phyloP scores from a whole-genome alignment of 2,797 vertebrate genomes.

The Rhabdomys pumilio region DNA sequence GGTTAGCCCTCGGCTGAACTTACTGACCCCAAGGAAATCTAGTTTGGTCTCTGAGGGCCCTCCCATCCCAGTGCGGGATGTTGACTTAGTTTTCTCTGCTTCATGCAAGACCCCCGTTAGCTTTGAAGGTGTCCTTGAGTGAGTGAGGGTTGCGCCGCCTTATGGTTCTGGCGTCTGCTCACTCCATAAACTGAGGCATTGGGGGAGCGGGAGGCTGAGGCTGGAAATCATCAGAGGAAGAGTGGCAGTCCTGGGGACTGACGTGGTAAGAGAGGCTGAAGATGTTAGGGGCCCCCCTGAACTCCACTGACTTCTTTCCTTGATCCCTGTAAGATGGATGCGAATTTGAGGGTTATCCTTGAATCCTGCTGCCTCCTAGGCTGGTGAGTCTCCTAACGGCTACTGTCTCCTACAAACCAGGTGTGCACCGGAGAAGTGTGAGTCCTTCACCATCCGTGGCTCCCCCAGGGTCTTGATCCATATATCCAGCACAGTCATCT shows the following conservation, averaged over 20 bases:
- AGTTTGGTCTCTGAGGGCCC: background rate
- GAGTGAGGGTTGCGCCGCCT: rapidly evolving
- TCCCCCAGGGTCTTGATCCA: background rate
- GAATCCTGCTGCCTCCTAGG: rapidly evolving
- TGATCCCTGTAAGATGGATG: rapidly evolving
- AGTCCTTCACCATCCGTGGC: slow-evolving; percentile 28
- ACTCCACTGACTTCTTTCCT: background rate
- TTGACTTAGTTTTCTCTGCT: background rate
- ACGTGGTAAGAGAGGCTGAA: background rate
- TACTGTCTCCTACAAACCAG: background rate
- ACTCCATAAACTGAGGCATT: background rate
- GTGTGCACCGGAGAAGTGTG: background rate
- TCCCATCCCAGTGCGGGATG: rapidly evolving
- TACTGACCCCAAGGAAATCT: background rate
- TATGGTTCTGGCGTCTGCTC: no score
- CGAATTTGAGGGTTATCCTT: rapidly evolving
- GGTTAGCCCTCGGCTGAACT: background rate
- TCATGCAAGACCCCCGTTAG: background rate
- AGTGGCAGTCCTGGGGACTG: background rate
- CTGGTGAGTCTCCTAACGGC: rapidly evolving
- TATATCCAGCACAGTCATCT: rapidly evolving
- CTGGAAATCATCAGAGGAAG: background rate
- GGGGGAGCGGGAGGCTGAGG: background rate
- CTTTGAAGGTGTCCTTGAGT: background rate
- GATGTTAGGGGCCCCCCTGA: background rate